These are phyloP conservation scores for Phylloscopus collybita DNA, from an alignment of 2,797 vertebrate species.

Conservation along the genomic window DNA sequence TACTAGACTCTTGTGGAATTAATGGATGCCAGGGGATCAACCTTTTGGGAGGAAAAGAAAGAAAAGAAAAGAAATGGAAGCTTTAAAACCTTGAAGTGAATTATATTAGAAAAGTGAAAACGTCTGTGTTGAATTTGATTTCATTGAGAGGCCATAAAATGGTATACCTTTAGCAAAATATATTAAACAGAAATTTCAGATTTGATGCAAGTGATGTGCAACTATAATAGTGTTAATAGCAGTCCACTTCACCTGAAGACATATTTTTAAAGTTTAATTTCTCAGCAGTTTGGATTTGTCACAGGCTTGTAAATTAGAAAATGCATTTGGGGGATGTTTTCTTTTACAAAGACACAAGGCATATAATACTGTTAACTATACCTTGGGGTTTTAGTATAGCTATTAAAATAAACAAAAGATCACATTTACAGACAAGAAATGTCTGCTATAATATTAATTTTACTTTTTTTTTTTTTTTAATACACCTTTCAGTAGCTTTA, in stretches of 20 bases:
- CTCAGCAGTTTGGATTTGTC: slow-evolving; percentile 78
- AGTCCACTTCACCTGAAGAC: slow-evolving; percentile 76
- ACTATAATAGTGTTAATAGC: slow-evolving; percentile 80
- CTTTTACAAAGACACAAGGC: slow-evolving; percentile 62
- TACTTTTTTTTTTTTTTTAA: not conserved
- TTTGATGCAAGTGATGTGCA: slow-evolving; percentile 75
- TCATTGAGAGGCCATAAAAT: slow-evolving; percentile 76
- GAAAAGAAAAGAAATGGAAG: slow-evolving; percentile 82
- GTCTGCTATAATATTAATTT: slow-evolving; percentile 68
- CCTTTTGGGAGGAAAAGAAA: slow-evolving; percentile 76
- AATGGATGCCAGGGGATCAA: slow-evolving; percentile 88
- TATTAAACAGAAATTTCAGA: slow-evolving; percentile 77
- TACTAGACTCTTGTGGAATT: slow-evolving; percentile 88
- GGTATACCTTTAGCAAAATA: slow-evolving; percentile 71
- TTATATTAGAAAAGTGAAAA: slow-evolving; percentile 87
- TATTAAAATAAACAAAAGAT: slow-evolving; percentile 76
- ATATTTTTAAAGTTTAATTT: slow-evolving; percentile 79
- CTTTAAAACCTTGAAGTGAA: slow-evolving; percentile 87
- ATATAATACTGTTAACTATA: slow-evolving; percentile 73
- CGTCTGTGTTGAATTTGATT: slow-evolving; percentile 79
- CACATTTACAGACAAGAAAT: slow-evolving; percentile 70
- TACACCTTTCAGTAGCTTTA: slow-evolving; percentile 14
- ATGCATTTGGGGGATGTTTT: slow-evolving; percentile 74
- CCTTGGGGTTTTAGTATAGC: slow-evolving; percentile 69
- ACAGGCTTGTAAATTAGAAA: slow-evolving; percentile 79